phyloP scores from a whole-genome alignment of 2,888 invertebrate species.

The Phoenoteleia sp. region DNA sequence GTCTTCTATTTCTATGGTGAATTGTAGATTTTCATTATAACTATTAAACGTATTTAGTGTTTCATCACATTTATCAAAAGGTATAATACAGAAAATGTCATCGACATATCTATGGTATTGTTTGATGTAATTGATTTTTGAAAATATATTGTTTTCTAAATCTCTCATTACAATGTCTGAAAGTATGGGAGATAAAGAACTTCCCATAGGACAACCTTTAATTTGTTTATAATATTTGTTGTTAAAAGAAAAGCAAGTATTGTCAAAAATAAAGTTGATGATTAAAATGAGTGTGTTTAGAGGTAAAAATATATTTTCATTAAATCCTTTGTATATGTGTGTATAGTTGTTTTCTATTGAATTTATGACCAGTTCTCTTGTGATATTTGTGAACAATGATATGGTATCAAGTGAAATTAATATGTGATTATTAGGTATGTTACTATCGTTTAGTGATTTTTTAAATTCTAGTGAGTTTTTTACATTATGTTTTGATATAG shows the following conservation, averaged over 20 bases:
- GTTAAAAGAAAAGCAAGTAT: not conserved
- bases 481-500: not conserved
- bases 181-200: not conserved
- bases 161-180: not conserved
- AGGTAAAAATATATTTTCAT: not conserved
- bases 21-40: not conserved
- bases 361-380: not conserved
- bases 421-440: not conserved
- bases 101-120: not conserved
- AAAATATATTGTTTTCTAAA: not conserved
- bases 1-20: not conserved
- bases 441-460: not conserved
- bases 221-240: conserved; percentile 8
- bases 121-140: not conserved
- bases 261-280: conserved; percentile 3
- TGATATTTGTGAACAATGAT: conserved; percentile 9
- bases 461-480: not conserved
- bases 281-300: not conserved
- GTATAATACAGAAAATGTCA: not conserved
- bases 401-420: not conserved
- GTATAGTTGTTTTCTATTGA: not conserved
- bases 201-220: not conserved
- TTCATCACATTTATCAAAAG: not conserved
- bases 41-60: not conserved
- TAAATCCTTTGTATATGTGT: not conserved